Base-by-base conservation (phyloP, 2,797 vertebrate species). In the Spinibarbus caldwelli region DNA sequence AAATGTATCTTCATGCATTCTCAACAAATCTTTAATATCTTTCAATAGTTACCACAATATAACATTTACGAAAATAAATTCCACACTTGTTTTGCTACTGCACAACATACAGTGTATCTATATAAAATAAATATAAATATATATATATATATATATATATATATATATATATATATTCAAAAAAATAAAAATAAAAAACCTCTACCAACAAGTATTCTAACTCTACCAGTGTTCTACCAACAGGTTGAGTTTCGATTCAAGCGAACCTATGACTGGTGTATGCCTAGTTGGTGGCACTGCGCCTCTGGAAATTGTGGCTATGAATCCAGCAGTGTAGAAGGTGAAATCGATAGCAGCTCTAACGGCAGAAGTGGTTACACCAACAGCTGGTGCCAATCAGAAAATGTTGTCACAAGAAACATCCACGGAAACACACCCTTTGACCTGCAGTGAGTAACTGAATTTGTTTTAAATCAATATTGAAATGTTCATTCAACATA, bases 231-330 rank as follows among this genome's bases (percentile, higher is more conserved):
- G 19, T n/a, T 54, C 21, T 77, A 2, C 21, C 36, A 45, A 68
- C 38, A 84, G 83, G 75, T 84, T 57, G 83, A 84, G 49, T 84
- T 84, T 84, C 75, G 83, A 43, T 12, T 84, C 21, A 84, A 84
- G 66, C 49, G 1, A 71, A 78, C 49, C 5, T 70, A 36, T 59
- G 83, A 84, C 49, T 71, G 10, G 62, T 70, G 83, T 34, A 0
- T 0, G 1, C 36, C n/a, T 43, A 1, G 41, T n/a, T n/a, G 8
- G 12, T 84, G 41, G 67, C 0, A 0, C 19, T 84, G 83, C 1
- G 0, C 5, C 8, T 78, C 83, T 0, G 83, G 83, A 15, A 0
- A 84, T 41, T 84, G 83, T 45, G 83, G 75, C 36, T 12, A 31
- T 59, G 49, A 78, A 31, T 68, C 26, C 36, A 78, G 7, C 41